A percentile compares a stretch with the other conserved stretches of the same genome.
Evolutionary conservation across 2,113 vertebrate species (phyloP).

Genomic region (Notothenia rossii): DNA sequence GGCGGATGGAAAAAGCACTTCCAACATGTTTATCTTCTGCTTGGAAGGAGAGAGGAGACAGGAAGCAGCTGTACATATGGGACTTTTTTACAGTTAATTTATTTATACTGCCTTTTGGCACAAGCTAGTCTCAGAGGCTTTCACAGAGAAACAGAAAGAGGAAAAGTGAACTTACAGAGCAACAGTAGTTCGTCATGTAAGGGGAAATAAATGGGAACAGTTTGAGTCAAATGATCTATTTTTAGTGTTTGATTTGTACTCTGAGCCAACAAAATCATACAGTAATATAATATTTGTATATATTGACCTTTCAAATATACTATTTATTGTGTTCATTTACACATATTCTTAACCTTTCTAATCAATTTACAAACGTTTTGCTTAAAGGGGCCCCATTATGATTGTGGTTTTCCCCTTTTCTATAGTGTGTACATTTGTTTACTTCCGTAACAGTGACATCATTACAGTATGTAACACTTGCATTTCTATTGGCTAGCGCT

Average conservation of each 20-base stretch:
- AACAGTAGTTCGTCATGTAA: neutral
- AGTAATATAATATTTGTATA: too few relatives aligned
- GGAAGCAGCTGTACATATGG: slow-evolving; percentile 58
- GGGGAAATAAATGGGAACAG: neutral
- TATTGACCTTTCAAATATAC: too few relatives aligned
- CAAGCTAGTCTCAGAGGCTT: slow-evolving; percentile 17
- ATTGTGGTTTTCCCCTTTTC: too few relatives aligned
- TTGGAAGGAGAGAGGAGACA: slow-evolving; percentile 48
- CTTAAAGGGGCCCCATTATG: too few relatives aligned
- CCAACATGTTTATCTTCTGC: slow-evolving; percentile 64
- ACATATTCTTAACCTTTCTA: too few relatives aligned
- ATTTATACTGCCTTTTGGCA: slow-evolving; percentile 33
- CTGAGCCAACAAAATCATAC: neutral
- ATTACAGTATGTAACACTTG: too few relatives aligned
- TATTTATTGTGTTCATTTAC: too few relatives aligned
- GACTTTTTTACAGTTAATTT: slow-evolving; percentile 39
- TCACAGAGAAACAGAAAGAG: slow-evolving; percentile 8
- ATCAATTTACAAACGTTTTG: too few relatives aligned
- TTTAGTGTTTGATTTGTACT: neutral
- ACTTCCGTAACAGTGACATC: too few relatives aligned
- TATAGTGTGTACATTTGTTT: too few relatives aligned
- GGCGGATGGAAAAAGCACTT: slow-evolving; percentile 46
- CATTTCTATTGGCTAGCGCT: too few relatives aligned
- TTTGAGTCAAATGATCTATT: neutral
- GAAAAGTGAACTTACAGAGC: slow-evolving; percentile 15